Conservation (phyloP, 2,797 vertebrate species). For the Margarornis squamiger region DNA sequence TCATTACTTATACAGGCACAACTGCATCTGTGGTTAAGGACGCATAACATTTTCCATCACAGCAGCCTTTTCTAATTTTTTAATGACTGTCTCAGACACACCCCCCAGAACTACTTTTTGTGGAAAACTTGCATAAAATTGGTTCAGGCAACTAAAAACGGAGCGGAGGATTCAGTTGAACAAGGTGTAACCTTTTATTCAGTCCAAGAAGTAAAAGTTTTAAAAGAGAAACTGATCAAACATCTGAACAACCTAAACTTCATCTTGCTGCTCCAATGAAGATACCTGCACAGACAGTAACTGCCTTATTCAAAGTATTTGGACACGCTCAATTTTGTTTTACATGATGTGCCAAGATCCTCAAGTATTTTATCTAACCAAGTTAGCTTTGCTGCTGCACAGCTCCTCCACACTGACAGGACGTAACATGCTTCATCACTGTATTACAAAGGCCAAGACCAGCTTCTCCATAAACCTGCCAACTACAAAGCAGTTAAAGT, state of each 20-base stretch:
- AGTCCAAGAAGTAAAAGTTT: not conserved
- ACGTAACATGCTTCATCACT: not conserved
- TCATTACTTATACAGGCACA: not conserved
- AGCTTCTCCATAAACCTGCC: not conserved
- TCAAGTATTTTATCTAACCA: not conserved
- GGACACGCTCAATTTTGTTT: not conserved
- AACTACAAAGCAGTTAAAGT: not conserved
- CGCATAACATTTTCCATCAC: constrained; percentile 18
- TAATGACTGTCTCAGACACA: not conserved
- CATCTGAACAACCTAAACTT: not conserved
- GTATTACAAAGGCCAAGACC: not conserved
- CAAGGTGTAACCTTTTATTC: not conserved
- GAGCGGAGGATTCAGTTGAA: not conserved
- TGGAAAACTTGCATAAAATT: not conserved
- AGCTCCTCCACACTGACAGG: not conserved
- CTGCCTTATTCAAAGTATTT: not conserved
- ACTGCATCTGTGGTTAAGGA: not conserved
- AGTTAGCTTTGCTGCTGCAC: not conserved
- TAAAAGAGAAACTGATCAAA: not conserved
- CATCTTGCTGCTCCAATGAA: not conserved
- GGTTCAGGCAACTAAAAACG: not conserved
- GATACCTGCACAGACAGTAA: not conserved
- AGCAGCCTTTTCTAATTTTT: not conserved
- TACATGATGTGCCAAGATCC: not conserved
- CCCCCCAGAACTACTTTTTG: not conserved